Conservation (phyloP, 2,113 vertebrate genomes). For the Miniopterus natalensis region DNA sequence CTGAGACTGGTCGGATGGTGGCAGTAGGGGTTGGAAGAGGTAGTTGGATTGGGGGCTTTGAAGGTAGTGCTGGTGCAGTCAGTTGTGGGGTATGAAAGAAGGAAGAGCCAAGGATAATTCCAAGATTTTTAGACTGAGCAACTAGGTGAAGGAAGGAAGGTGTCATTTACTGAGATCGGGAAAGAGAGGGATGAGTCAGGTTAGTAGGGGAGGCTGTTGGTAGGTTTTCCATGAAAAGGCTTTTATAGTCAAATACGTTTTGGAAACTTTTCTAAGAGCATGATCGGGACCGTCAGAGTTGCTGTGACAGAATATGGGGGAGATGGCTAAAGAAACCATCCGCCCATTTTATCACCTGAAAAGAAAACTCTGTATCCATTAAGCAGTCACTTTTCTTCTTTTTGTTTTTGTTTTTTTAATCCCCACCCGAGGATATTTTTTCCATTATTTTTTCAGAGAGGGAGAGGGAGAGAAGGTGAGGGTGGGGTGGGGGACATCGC, state of each 20-base stretch:
- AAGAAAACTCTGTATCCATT: neutral
- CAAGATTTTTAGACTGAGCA: neutral
- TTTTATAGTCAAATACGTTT: neutral
- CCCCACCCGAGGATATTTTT: too few relatives aligned
- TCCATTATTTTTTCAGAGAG: too few relatives aligned
- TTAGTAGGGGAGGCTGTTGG: neutral
- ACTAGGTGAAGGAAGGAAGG: neutral
- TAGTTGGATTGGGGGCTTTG: neutral
- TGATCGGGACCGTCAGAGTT: neutral
- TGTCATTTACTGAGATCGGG: neutral
- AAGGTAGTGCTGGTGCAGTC: neutral
- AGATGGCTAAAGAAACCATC: neutral
- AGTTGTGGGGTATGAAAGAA: neutral
- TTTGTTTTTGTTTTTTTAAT: too few relatives aligned
- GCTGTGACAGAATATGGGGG: neutral
- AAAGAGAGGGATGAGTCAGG: neutral
- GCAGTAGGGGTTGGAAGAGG: neutral
- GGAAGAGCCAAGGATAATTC: neutral
- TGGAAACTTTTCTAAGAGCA: neutral
- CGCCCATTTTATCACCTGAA: neutral
- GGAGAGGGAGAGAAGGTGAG: too few relatives aligned
- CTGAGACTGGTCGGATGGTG: neutral
- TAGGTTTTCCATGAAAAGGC: neutral
- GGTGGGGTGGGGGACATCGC: too few relatives aligned
- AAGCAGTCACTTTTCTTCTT: neutral